A percentile compares a stretch with the other conserved stretches of the same genome.
phyloP scores from a whole-genome alignment of 2,888 invertebrate species.

The Dromius quadrimaculatus region DNA sequence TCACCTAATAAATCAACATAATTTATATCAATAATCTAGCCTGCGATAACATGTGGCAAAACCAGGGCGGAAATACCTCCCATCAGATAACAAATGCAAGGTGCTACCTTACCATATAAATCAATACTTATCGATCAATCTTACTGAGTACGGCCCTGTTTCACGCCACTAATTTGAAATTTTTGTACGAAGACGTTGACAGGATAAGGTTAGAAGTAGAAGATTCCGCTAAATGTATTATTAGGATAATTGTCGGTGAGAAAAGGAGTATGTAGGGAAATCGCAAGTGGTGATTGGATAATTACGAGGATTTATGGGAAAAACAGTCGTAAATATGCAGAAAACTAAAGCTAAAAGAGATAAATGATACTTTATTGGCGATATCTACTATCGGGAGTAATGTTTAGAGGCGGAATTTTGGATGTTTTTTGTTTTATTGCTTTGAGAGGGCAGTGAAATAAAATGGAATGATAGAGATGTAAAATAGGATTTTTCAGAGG shows the following conservation, averaged over 20 bases:
- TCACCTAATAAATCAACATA: neutral
- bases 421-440: neutral
- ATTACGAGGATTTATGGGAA: conserved; percentile 1
- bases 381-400: neutral
- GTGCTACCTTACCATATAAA: neutral
- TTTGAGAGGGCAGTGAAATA: too few relatives aligned
- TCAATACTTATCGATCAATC: neutral
- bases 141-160: neutral
- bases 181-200: neutral
- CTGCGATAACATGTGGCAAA: neutral
- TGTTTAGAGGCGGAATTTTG: neutral
- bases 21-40: conserved; percentile 5
- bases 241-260: conserved; percentile 3
- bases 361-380: conserved; percentile 6
- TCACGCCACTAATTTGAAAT: neutral
- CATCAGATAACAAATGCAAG: neutral
- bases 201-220: neutral
- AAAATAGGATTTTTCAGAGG: too few relatives aligned
- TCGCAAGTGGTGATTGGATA: neutral
- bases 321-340: neutral
- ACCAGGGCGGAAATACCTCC: neutral
- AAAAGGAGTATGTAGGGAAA: neutral
- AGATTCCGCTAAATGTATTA: neutral
- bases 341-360: neutral
- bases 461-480: too few relatives aligned